A percentile compares a stretch with the other conserved stretches of the same genome.
Conservation (phyloP, 2,113 vertebrate species). For the Tragelaphus imberbis region DNA sequence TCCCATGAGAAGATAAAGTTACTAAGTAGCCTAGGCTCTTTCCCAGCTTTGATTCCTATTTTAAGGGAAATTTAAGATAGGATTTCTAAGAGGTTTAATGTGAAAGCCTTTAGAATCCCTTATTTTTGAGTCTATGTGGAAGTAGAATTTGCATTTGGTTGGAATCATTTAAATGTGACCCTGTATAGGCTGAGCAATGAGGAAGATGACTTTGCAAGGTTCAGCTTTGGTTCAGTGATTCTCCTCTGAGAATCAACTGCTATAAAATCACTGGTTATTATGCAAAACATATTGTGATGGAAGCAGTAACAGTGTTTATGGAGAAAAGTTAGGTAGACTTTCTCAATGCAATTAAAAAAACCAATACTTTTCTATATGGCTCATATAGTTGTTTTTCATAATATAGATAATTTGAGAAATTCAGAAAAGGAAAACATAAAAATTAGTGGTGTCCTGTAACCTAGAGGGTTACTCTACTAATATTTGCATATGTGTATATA, state of each 20-base stretch:
- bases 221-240: not conserved
- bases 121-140: not conserved
- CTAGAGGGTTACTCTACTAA: not conserved
- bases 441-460: not conserved
- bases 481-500: not conserved
- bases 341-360: not conserved
- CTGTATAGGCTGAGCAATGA: not conserved
- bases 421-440: not conserved
- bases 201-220: conserved; percentile 22
- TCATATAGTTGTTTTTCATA: not conserved
- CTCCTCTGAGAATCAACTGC: conserved; percentile 34
- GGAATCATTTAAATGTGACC: not conserved
- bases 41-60: not conserved
- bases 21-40: not conserved
- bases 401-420: not conserved
- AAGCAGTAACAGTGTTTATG: not conserved
- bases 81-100: not conserved
- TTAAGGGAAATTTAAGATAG: not conserved
- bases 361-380: not conserved
- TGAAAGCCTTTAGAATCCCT: not conserved
- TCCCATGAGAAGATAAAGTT: conserved; percentile 26
- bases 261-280: conserved; percentile 10
- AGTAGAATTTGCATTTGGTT: conserved; percentile 5
- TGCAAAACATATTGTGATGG: not conserved
- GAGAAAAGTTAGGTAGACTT: conserved; percentile 3